A percentile compares a stretch with the other conserved stretches of the same genome.
Conservation (phyloP, 1,140 invertebrate genomes). For the Achatina immaculata region DNA sequence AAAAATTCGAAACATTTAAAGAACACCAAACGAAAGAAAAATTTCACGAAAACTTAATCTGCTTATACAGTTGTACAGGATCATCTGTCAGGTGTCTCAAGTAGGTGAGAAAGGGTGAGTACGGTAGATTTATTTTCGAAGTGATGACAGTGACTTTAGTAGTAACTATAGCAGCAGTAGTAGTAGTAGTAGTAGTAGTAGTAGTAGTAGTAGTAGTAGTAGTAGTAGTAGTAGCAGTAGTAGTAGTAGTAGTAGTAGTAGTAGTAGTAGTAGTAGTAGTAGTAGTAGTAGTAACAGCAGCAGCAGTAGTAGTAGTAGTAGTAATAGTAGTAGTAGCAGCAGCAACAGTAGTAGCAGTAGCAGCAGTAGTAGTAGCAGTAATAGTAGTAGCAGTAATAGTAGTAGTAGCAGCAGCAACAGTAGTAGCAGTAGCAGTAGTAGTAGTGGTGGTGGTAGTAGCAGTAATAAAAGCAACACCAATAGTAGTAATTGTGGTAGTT, state of each 20-base stretch:
- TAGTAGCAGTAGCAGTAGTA: constrained; percentile 18
- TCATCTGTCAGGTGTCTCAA: no score
- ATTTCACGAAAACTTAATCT: no score
- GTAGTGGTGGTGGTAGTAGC: constrained; percentile 4
- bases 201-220: constrained; percentile 12
- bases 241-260: not conserved
- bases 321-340: constrained; percentile 11
- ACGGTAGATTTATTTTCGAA: not conserved
- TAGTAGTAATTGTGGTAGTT: no score
- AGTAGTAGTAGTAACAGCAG: not conserved
- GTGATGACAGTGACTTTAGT: not conserved
- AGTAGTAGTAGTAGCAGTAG: not conserved
- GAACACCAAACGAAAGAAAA: no score
- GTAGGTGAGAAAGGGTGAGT: no score
- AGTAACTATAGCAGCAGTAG: not conserved
- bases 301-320: constrained; percentile 7
- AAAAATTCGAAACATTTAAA: no score
- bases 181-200: constrained; percentile 10
- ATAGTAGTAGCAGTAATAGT: constrained; percentile 6
- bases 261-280: constrained; percentile 3
- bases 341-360: constrained; percentile 11
- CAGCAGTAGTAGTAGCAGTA: constrained; percentile 9
- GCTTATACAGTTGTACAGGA: no score
- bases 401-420: constrained; percentile 9
- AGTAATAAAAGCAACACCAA: not conserved